Evolutionary conservation across 1,140 invertebrate species (phyloP), one percentile per base, ranked within the genome.

Genomic region (Hypothenemus hampei): DNA sequence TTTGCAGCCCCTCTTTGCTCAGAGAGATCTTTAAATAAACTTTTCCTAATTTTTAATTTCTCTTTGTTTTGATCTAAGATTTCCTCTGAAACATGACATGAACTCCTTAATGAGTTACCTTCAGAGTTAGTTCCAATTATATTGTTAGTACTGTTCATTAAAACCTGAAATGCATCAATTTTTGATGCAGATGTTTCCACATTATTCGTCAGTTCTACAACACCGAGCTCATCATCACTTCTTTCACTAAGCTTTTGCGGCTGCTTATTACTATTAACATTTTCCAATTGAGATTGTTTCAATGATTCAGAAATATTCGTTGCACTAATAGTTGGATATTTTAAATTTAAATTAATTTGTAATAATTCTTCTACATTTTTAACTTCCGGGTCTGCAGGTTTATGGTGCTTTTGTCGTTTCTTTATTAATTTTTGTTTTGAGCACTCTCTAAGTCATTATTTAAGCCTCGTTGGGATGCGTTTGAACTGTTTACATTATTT

Each of bases 91-190:
- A 57, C 65, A 23, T 52, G 66, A 55, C 37, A 65, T 56, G 20
- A n/a, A 18, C 54, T 56, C 29, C 20, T 35, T 62, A 62, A 67
- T 40, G 76, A 73, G 66, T 77, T 78, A 0, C 80, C 81, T 8
- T 75, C 74, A 15, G 78, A 77, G 72, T 83, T 83, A n/a, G 61
- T 65, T 11, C 81, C 81, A 56, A 83, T 76, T 26, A 73, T 74
- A 61, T 80, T 81, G 61, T 80, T 76, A 58, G 79, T 70, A 16
- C 77, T 75, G 57, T 77, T 77, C 81, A 83, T 83, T 69, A 83
- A 71, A 24, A 82, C 62, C 59, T 80, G 71, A 67, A 83, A 83
- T 19, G 78, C 80, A 77, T 83, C 69, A 19, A 60, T 22, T 63
- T 63, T 67, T 37, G 44, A 40, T 1, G 20, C 23, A 31, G 4